Evolutionary conservation across 2,797 vertebrate species (phyloP), one percentile per base, ranked within the genome.

Genomic region (Corythornis leucogaster): DNA sequence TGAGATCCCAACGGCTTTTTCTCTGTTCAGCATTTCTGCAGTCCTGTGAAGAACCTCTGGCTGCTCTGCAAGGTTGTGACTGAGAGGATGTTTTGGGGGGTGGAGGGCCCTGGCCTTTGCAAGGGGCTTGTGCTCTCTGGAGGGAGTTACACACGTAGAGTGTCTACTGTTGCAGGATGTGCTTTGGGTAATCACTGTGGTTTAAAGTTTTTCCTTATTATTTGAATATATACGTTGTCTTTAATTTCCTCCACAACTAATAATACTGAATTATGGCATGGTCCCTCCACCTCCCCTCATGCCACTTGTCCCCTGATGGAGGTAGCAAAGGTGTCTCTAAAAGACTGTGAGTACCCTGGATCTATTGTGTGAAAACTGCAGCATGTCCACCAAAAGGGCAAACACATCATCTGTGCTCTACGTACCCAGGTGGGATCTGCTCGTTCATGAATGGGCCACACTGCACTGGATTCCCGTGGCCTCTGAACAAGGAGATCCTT

Each of bases 11-110:
- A 73, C 66, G 67, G 73, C 69, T 53, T 57, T 82, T 89, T 89
- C 2, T 14, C 53, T 67, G 82, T 79, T 70, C 82, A 57, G 4
- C 89, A 69, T 92, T 89, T 62, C 59, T 84, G 48, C 0, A 2
- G 45, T 63, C 69, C 85, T 95, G 93, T 95, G 91, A 94, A 92
- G 87, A 89, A 76, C 16, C 35, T 85, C 74, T 87, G 62, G 55
- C 12, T 2, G 9, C 51, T 63, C 66, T 77, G 58, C 40, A 53
- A 59, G 45, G 61, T 42, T 50, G n/a, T 59, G 66, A n/a, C 25
- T 0, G 4, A 53, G 68, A 84, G 25, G 59, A 45, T 59, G 62
- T 69, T 93, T 48, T 76, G 54, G 31, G 51, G 51, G 35, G 17
- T 3, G 2, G 50, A 68, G 28, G 8, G 5, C 5, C n/a, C 43